These are phyloP conservation scores for Artibeus jamaicensis DNA, from an alignment of 2,797 vertebrate species.

Conservation along the genomic window DNA sequence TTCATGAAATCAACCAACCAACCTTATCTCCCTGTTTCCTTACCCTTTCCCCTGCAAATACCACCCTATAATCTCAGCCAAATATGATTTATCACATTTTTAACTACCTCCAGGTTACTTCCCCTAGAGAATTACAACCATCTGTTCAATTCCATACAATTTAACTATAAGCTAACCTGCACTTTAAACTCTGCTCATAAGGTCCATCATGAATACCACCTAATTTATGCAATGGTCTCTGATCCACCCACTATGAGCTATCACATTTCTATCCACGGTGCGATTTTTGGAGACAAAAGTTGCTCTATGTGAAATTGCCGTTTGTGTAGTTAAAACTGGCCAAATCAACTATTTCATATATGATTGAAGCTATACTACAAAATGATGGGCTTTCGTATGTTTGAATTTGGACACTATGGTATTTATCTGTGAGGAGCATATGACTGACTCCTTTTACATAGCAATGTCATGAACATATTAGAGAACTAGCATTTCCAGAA, in stretches of 20 bases:
- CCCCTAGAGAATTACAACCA: background rate
- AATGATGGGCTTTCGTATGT: background rate
- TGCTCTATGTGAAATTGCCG: background rate
- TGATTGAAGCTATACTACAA: background rate
- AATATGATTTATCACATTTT: background rate
- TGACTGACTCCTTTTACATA: background rate
- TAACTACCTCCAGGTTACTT: background rate
- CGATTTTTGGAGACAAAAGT: background rate
- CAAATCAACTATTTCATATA: background rate
- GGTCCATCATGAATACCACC: background rate
- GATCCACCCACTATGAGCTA: background rate
- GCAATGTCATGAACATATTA: background rate
- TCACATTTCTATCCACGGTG: background rate
- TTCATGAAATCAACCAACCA: background rate
- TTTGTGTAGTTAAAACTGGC: background rate
- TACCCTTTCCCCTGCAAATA: background rate
- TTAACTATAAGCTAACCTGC: background rate
- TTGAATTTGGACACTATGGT: background rate
- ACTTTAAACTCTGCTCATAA: background rate
- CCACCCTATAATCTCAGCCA: background rate
- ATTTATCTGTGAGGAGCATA: background rate
- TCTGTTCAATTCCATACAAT: background rate
- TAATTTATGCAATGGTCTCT: background rate
- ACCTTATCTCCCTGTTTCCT: background rate
- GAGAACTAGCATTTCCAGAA: background rate